These are phyloP conservation scores for Myrmecophaga tridactyla DNA, from an alignment of 2,113 vertebrate genomes.

Conservation along the genomic window DNA sequence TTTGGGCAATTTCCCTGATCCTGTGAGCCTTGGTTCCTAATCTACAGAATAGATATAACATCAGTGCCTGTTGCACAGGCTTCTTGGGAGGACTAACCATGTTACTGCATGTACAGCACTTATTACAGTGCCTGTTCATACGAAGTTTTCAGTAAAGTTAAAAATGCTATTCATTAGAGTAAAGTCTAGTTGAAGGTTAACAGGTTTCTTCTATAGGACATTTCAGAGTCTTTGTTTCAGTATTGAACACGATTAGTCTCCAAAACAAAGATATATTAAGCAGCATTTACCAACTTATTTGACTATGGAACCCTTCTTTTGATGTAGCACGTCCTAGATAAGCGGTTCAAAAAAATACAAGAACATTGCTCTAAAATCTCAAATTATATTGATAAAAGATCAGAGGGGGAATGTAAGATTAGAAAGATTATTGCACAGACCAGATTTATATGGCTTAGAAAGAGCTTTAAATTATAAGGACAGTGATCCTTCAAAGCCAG, in stretches of 20 bases:
- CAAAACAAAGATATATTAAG: neutral
- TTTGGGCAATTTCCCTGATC: neutral
- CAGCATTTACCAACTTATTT: neutral
- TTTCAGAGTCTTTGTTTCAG: neutral
- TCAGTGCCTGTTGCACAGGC: too few species aligned
- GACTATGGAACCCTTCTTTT: neutral
- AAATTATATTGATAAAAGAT: neutral
- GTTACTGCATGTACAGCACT: neutral
- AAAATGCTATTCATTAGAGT: neutral
- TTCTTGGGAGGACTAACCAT: neutral
- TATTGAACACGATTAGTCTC: neutral
- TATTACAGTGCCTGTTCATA: neutral
- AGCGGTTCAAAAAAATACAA: neutral
- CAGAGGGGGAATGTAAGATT: neutral
- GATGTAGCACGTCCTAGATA: neutral
- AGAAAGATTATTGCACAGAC: neutral
- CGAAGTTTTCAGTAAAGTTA: neutral
- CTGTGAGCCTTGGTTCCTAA: neutral
- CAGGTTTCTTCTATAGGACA: neutral
- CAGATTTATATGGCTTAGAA: neutral
- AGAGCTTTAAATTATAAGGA: neutral
- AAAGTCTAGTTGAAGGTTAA: neutral
- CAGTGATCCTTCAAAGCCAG: neutral
- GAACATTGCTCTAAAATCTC: neutral
- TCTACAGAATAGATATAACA: neutral